Conservation (phyloP, 2,888 invertebrate genomes). For the Leucozona laternaria region DNA sequence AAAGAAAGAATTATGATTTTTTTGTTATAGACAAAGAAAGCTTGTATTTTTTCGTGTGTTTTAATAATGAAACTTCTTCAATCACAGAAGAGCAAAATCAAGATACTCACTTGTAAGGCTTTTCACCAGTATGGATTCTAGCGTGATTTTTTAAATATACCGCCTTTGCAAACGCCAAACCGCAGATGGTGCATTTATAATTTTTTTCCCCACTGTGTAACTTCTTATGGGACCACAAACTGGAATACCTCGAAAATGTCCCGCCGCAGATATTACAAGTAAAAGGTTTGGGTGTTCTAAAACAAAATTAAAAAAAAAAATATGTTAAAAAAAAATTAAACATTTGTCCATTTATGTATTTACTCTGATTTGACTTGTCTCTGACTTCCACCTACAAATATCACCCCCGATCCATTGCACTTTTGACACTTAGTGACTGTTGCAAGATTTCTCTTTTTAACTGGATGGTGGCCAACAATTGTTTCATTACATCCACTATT, state of each 20-base stretch:
- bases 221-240: conserved; percentile 95
- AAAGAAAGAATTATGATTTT: not conserved
- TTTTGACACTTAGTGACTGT: conserved; percentile 93
- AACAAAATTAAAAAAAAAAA: not conserved
- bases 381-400: conserved; percentile 83
- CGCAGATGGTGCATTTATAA: conserved; percentile 94
- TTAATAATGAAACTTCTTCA: too few relatives aligned
- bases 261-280: conserved; percentile 95
- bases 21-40: too few relatives aligned
- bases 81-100: too few relatives aligned
- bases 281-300: conserved; percentile 90
- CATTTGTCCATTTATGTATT: conserved; percentile 63
- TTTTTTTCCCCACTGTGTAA: conserved; percentile 92
- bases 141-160: conserved; percentile 96
- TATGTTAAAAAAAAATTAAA: not conserved
- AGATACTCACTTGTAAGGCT: conserved; percentile 89
- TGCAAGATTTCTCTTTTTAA: conserved; percentile 92
- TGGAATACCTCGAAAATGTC: conserved; percentile 92
- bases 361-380: conserved; percentile 81
- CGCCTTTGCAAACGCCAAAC: conserved; percentile 94
- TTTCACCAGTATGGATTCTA: conserved; percentile 93
- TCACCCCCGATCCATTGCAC: conserved; percentile 94
- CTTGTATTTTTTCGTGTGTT: too few relatives aligned
- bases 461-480: conserved; percentile 88
- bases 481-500: conserved; percentile 57